Conservation (phyloP, 1,140 invertebrate species). For the Zophobas atratus region DNA sequence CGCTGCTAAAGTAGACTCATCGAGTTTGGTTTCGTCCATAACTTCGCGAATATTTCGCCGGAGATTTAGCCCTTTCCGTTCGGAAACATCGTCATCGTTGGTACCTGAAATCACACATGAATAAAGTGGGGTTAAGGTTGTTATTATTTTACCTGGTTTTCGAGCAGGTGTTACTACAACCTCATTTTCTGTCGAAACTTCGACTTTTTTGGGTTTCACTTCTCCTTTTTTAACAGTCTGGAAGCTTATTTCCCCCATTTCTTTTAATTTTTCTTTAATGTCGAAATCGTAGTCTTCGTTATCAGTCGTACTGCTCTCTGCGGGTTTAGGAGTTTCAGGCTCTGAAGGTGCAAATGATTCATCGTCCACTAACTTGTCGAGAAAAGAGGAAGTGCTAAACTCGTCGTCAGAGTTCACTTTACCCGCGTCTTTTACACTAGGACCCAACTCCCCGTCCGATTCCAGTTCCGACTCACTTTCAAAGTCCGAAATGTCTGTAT, state of each 20-base stretch:
- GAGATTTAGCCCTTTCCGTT: conserved; percentile 77
- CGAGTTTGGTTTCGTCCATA: conserved; percentile 92
- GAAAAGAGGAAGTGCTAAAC: conserved; percentile 53
- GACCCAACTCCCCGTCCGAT: conserved; percentile 59
- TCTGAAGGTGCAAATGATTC: conserved; percentile 29
- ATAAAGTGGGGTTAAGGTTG: background rate
- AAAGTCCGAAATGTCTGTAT: conserved; percentile 62
- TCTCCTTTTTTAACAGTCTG: conserved; percentile 66
- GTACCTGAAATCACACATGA: conserved; percentile 43
- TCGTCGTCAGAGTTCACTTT: conserved; percentile 47
- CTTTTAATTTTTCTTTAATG: conserved; percentile 73
- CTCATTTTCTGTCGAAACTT: conserved; percentile 62
- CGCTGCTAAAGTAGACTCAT: conserved; percentile 92
- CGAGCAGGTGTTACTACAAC: conserved; percentile 63
- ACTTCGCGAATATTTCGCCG: conserved; percentile 92
- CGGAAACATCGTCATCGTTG: conserved; percentile 58
- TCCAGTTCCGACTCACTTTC: conserved; percentile 63
- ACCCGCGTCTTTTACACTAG: conserved; percentile 13
- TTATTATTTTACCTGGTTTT: conserved; percentile 60
- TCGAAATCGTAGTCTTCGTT: conserved; percentile 67
- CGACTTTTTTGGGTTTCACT: conserved; percentile 62
- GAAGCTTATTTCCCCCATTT: conserved; percentile 73
- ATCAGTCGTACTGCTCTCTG: conserved; percentile 5
- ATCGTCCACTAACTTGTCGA: conserved; percentile 61
- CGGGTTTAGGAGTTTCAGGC: conserved; percentile 16